Base-by-base conservation (phyloP, 1,140 invertebrate genomes). In the Drosophila tani region DNA sequence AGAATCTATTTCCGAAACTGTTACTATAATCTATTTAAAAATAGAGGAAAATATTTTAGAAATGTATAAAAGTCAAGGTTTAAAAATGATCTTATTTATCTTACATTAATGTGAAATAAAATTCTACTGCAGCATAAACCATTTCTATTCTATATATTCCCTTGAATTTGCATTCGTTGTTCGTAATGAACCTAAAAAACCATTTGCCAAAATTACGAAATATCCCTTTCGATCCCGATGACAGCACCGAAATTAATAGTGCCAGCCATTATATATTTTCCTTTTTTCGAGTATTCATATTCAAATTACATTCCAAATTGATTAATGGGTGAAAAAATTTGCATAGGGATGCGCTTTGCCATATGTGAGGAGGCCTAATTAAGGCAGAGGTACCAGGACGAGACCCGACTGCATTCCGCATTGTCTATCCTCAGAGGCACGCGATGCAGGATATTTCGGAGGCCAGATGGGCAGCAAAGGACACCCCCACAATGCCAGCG, bases 341-440 rank as follows among this genome's bases (percentile, higher is more conserved):
- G 84, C 84, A 87, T 87, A 84, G 63, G 84, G 53, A 71, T 75
- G 63, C 41, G 76, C 24, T n/a, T n/a, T 35, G 71, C 81, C 85
- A 90, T 87, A 82, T 82, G 83, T 63, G 79, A 73, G 74, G 84
- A 57, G 70, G 57, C 76, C 68, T 78, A 80, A 83, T 86, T 87
- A 76, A 76, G 59, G 49, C 57, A 43, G 24, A 38, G 17, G 32
- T 29, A 50, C 24, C 0, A 50, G 75, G 17, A 41, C 51, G 35
- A 53, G 65, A 24, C 32, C 57, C 56, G 24, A 62, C 14, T 24
- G 14, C 12, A 24, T 43, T 29, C 27, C 27, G 24, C 12, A 19
- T 60, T 29, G 32, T 2, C 8, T n/a, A 38, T 53, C 21, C 15
- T 19, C 17, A 38, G 49, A 43, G 49, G 58, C 74, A 73, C 65